phyloP scores from a whole-genome alignment of 2,797 vertebrate species.

The Onychomys leucogaster region DNA sequence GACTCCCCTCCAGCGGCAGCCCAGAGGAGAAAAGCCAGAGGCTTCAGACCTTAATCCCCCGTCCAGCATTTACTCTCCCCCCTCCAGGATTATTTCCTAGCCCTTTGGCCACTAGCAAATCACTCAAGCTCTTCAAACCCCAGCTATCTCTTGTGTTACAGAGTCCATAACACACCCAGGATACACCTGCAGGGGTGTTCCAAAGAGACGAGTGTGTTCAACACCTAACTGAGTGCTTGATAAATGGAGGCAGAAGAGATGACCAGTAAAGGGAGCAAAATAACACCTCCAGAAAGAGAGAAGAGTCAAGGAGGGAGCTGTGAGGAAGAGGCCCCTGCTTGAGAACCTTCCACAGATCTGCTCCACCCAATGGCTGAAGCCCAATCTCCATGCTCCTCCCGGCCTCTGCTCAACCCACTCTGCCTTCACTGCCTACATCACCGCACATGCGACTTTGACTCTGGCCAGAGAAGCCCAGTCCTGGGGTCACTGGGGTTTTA shows the following conservation, averaged over 20 bases:
- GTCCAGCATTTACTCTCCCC: background rate
- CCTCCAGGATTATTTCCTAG: background rate
- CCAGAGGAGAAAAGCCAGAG: background rate
- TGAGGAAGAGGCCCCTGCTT: background rate
- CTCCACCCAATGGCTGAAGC: background rate
- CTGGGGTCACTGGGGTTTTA: background rate
- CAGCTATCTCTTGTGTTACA: background rate
- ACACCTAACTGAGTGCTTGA: background rate
- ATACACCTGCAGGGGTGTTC: background rate
- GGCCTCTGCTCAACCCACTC: background rate
- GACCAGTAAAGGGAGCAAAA: background rate
- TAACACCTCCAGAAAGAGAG: background rate
- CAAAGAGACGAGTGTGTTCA: no score
- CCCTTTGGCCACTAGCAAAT: background rate
- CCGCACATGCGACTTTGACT: no score
- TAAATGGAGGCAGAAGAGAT: background rate
- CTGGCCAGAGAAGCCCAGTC: background rate
- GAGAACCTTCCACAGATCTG: background rate
- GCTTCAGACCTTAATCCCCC: background rate
- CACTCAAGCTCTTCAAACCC: background rate
- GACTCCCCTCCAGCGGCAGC: background rate
- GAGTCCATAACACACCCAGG: background rate
- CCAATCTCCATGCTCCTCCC: background rate
- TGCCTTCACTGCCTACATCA: background rate
- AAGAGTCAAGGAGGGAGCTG: background rate